Evolutionary conservation across 2,888 invertebrate species (phyloP), one percentile per base, ranked within the genome.

Genomic region (Aproaerema taeniolella): DNA sequence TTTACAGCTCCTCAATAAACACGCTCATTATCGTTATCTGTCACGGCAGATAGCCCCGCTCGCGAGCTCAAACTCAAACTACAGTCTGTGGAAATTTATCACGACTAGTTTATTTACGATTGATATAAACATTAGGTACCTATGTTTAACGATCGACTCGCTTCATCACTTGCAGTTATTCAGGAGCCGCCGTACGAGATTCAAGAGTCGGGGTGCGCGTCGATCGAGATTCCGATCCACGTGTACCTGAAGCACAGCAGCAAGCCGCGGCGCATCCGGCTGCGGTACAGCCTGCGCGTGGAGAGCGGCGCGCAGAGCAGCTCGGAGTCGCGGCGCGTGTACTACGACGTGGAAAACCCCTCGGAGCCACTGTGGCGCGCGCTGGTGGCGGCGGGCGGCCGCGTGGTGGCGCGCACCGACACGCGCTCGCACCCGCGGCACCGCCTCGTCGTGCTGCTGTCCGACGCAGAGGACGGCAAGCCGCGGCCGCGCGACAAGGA

Each of bases 181-280:
- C 85, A 83, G 67, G 86, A 82, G 68, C 85, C 86, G 55, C 86
- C 86, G 47, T 86, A 85, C 68, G 86, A 86, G 67, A 83, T 86
- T 52, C 79, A 83, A 65, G 86, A 86, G 61, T 82, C 86, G 24
- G 85, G 85, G 33, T 77, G 75, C 58, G 74, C 79, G 14, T 85
- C 85, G 14, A 76, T 83, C 41, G 80, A 83, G 34, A 80, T 86
- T 55, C 86, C 86, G 25, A 85, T 86, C 38, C 74, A 86, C 64
- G 80, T 86, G 59, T 81, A 85, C 67, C 69, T 86, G 58, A 86
- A 86, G 58, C 70, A 69, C 58, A 76, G 71, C 61, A 67, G 53
- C 50, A 71, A 72, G 49, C 83, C 81, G 65, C 80, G 75, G 66
- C 80, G 75, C 61, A 82, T 86, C 33, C 70, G 79, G 12, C 66